Evolutionary conservation across 2,888 invertebrate species (phyloP).

Genomic region (Nomada ferruginata): DNA sequence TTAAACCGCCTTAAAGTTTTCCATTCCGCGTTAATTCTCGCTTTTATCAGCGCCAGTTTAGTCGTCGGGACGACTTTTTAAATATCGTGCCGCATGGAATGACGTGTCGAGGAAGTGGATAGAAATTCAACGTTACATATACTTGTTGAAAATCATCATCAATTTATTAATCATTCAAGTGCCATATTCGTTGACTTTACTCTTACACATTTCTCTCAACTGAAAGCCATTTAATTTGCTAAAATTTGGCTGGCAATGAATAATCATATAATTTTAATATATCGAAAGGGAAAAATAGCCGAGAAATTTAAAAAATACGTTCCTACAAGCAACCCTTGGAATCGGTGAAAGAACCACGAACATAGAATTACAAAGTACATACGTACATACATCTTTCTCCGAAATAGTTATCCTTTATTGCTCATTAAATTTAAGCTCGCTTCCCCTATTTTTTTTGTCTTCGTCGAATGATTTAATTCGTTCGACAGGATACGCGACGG

Average conservation of each 20-base stretch:
- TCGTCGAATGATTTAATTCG: background rate
- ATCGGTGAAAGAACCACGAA: too few relatives aligned
- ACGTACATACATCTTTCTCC: too few relatives aligned
- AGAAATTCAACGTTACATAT: constrained; percentile 15
- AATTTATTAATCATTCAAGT: background rate
- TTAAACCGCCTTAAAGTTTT: constrained; percentile 66
- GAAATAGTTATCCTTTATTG: too few relatives aligned
- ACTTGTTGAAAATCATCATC: background rate
- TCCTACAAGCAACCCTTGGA: too few relatives aligned
- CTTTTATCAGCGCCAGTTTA: constrained; percentile 55
- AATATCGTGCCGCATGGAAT: constrained; percentile 37
- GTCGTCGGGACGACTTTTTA: constrained; percentile 40
- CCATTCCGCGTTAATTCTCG: constrained; percentile 63
- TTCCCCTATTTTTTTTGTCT: too few relatives aligned
- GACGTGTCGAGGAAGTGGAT: constrained; percentile 21
- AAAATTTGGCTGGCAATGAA: too few relatives aligned
- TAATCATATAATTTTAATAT: too few relatives aligned
- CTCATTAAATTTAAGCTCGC: too few relatives aligned
- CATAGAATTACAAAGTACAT: too few relatives aligned
- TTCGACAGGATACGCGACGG: background rate
- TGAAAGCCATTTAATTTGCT: too few relatives aligned
- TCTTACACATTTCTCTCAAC: background rate
- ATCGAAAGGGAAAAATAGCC: too few relatives aligned
- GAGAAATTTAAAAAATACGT: too few relatives aligned
- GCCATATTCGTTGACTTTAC: background rate